phyloP scores from a whole-genome alignment of 2,888 invertebrate species.

The Sabatieria punctata region DNA sequence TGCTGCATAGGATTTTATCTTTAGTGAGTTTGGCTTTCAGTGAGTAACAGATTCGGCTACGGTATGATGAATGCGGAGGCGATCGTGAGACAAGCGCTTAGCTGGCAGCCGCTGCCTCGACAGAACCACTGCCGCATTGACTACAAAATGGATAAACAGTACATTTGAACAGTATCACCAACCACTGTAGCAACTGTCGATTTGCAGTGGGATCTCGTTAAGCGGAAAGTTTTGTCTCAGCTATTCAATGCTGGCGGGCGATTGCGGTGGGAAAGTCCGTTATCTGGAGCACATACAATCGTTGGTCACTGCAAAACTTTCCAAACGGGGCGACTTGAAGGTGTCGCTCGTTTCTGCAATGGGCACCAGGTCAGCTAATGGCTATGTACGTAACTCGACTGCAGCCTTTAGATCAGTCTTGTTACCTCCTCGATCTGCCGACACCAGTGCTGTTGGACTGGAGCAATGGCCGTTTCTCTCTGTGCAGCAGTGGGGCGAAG shows the following conservation, averaged over 20 bases:
- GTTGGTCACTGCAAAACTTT: slow-evolving; percentile 72
- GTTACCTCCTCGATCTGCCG: slow-evolving; percentile 72
- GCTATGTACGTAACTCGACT: no score
- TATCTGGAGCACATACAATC: slow-evolving; percentile 94
- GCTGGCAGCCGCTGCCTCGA: no score
- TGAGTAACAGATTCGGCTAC: no score
- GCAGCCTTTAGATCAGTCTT: slow-evolving; percentile 35
- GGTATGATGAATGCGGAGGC: no score
- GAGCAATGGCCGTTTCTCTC: slow-evolving; percentile 98
- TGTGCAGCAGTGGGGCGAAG: slow-evolving; percentile 86
- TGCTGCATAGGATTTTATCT: no score
- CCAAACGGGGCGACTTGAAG: slow-evolving; percentile 77
- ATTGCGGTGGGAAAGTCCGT: slow-evolving; percentile 55
- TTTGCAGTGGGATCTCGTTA: no score
- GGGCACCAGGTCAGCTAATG: slow-evolving; percentile 56
- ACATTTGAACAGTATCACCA: no score
- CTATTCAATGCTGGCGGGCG: slow-evolving; percentile 24
- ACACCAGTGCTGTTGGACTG: slow-evolving; percentile 77
- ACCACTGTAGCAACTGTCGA: no score
- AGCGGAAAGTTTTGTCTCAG: slow-evolving; percentile 27
- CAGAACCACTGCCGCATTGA: no score
- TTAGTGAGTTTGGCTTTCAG: no score
- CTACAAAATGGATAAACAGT: no score
- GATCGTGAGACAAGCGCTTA: no score
- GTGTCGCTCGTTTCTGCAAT: slow-evolving; percentile 76